Base-by-base conservation (phyloP, 2,888 invertebrate genomes). In the Eugnorisma glareosa region DNA sequence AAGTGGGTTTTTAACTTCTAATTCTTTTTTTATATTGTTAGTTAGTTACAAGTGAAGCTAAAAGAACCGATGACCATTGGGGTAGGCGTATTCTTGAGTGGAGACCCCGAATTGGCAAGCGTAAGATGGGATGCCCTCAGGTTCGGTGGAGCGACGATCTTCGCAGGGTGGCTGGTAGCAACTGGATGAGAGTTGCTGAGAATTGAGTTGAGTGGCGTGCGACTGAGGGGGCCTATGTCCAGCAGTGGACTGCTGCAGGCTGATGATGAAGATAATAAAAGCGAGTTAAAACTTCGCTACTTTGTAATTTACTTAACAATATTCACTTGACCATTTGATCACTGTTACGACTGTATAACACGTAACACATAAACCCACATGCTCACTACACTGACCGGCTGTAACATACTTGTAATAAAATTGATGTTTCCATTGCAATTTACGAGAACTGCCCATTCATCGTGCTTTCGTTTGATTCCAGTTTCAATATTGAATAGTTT, bases 391-490 rank as follows among this genome's bases (percentile, higher is more conserved):
- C 66, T 54, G 61, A 54, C 54, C 67, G 15, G 51, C 40, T 35
- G 45, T 72, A 83, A 83, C 37, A 68, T 40, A 7, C 15, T 35
- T 24, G 37, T 40, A 68, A 59, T 81, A 79, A 83, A 81, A 66
- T 45, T 77, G 21, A 21, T 51, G 45, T 48, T 67, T 67, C 37
- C 11, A 54, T 59, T 43, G n/a, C 28, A 64, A 73, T 81, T 83
- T 79, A 81, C 24, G 83, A 83, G 24, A 45, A 45, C 45, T 54
- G 31, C 54, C 37, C 28, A 48, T 51, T 73, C 68, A 54, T 83
- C 64, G 67, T 10, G 45, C 18, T 81, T 43, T 43, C 51, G 24
- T 67, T 40, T 51, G 18, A 81, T 73, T 24, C 48, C 28, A 59
- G 68, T 83, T 79, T 66, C 73, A 73, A 66, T 48, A 66, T 59